Conservation (phyloP, 92 coral and sea anemone genomes). For the Galaxea fascicularis region DNA sequence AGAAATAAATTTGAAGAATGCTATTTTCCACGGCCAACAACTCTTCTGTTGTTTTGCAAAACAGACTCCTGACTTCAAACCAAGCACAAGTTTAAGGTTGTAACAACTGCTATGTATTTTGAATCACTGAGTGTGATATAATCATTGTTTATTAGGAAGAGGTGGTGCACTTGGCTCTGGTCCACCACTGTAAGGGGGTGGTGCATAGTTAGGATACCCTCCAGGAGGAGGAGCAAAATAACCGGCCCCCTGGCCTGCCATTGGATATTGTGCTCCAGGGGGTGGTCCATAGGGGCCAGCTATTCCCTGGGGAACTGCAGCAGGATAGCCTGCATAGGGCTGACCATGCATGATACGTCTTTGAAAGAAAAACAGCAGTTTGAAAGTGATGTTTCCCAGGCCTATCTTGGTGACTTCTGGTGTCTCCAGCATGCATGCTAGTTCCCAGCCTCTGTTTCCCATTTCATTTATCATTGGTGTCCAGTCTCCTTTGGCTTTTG, state of each 20-base stretch:
- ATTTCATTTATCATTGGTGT: slow-evolving; percentile 96
- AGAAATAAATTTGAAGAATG: too few relatives aligned
- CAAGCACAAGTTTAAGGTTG: background rate
- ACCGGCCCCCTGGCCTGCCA: slow-evolving; percentile 53
- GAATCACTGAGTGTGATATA: background rate
- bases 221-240: slow-evolving; percentile 68
- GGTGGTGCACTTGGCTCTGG: slow-evolving; percentile 92
- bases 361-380: slow-evolving; percentile 95
- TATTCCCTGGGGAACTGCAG: slow-evolving; percentile 18
- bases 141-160: slow-evolving; percentile 64
- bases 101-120: background rate
- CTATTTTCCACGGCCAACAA: too few relatives aligned
- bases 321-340: slow-evolving; percentile 66
- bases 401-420: slow-evolving; percentile 93
- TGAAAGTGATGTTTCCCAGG: slow-evolving; percentile 93
- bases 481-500: slow-evolving; percentile 99
- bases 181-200: slow-evolving; percentile 79
- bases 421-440: slow-evolving; percentile 98
- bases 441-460: slow-evolving; percentile 98
- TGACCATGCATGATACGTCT: slow-evolving; percentile 76
- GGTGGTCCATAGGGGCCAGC: slow-evolving; percentile 45
- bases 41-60: too few relatives aligned
- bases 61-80: background rate
- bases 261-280: slow-evolving; percentile 58
- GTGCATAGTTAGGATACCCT: slow-evolving; percentile 63